A percentile compares a stretch with the other conserved stretches of the same genome.
Conservation (phyloP, 2,797 vertebrate species). For the Zenarchopterus dispar region DNA sequence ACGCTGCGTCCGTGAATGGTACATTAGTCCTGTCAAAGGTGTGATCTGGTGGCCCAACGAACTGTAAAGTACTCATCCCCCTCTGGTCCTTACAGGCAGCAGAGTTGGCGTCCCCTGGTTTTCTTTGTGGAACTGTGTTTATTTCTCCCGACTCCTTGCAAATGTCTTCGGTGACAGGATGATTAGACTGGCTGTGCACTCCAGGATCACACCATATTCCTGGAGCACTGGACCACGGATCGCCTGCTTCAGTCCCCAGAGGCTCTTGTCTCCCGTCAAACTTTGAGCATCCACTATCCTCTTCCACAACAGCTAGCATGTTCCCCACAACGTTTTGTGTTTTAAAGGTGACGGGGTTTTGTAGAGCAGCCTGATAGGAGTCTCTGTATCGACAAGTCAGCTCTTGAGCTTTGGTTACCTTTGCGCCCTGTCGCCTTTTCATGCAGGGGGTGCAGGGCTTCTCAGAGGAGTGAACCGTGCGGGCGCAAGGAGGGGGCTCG, state of each 20-base stretch:
- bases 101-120: constrained; percentile 35
- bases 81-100: constrained; percentile 39
- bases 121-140: constrained; percentile 51
- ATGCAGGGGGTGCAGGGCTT: constrained; percentile 82
- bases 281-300: constrained; percentile 57
- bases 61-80: constrained; percentile 9
- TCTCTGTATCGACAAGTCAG: constrained; percentile 81
- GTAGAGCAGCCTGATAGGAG: constrained; percentile 82
- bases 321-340: constrained; percentile 44
- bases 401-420: constrained; percentile 63
- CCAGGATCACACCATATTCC: constrained; percentile 31
- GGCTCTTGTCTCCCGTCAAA: constrained; percentile 66
- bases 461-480: constrained; percentile 72
- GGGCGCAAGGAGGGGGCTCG: constrained; percentile 55
- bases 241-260: constrained; percentile 16
- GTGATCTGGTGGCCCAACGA: constrained; percentile 12
- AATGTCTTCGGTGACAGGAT: constrained; percentile 29
- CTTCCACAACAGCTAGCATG: constrained; percentile 75
- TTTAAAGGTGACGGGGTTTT: constrained; percentile 77
- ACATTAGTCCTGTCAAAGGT: constrained; percentile 32
- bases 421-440: constrained; percentile 73
- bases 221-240: constrained; percentile 34
- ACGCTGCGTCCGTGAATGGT: constrained; percentile 25
- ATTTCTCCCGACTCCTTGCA: constrained; percentile 68
- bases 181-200: constrained; percentile 25